Evolutionary conservation across 2,888 invertebrate genomes (phyloP).

Genomic region (Leistus spinibarbis): DNA sequence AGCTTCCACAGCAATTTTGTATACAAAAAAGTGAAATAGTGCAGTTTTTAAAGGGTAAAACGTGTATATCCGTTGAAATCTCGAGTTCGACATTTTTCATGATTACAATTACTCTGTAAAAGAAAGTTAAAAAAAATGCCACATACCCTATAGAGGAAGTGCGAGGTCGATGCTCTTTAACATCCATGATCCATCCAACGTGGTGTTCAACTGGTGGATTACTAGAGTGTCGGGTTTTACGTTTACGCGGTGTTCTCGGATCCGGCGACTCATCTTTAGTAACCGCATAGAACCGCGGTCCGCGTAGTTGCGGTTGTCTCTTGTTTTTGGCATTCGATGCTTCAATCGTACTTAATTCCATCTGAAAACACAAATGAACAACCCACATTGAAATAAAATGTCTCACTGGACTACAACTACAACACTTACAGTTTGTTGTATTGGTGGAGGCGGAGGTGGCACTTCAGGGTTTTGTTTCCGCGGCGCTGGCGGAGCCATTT

Average conservation of each 20-base stretch:
- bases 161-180: constrained; percentile 79
- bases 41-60: no score
- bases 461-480: constrained; percentile 73
- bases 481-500: constrained; percentile 70
- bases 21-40: no score
- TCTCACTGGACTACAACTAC: background rate
- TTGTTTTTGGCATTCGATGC: constrained; percentile 40
- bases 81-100: no score
- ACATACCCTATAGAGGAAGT: constrained; percentile 77
- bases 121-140: constrained; percentile 15
- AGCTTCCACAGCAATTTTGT: no score
- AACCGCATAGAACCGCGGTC: constrained; percentile 92
- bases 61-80: no score
- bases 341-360: constrained; percentile 1
- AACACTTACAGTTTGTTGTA: constrained; percentile 43
- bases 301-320: constrained; percentile 54
- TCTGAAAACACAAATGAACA: background rate
- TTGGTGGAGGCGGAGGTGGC: constrained; percentile 81
- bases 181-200: constrained; percentile 97
- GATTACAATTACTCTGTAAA: no score
- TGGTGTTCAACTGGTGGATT: constrained; percentile 95
- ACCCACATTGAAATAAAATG: background rate
- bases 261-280: constrained; percentile 76
- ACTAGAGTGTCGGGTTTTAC: constrained; percentile 88
- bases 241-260: constrained; percentile 76